These are phyloP conservation scores for Stenopsyche tienmushanensis DNA, from an alignment of 1,140 invertebrate species.

Conservation along the genomic window DNA sequence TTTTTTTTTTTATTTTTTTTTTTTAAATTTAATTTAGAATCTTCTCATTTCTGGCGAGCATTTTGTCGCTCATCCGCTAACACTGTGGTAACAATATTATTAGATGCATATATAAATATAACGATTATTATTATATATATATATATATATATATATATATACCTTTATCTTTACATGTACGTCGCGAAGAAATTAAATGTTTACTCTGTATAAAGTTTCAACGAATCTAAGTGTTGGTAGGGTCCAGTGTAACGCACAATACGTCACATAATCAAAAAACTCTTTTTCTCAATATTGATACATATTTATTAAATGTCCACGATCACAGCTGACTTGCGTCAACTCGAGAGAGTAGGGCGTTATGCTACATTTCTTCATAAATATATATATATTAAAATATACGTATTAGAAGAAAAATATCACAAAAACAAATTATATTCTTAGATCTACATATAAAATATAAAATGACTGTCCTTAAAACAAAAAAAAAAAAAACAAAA, in stretches of 20 bases:
- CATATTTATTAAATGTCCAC: constrained; percentile 5
- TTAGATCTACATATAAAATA: constrained; percentile 36
- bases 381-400: constrained; percentile 30
- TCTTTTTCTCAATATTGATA: constrained; percentile 8
- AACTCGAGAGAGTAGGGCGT: constrained; percentile 22
- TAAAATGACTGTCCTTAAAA: constrained; percentile 36
- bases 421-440: constrained; percentile 36
- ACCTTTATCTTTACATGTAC: constrained; percentile 21
- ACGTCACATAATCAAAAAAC: constrained; percentile 34
- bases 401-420: constrained; percentile 35
- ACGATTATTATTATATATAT: constrained; percentile 21
- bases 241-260: constrained; percentile 39
- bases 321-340: background rate
- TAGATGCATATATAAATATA: constrained; percentile 29
- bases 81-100: constrained; percentile 37
- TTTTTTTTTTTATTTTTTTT: no score
- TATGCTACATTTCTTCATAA: constrained; percentile 31
- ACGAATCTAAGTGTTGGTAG: constrained; percentile 36
- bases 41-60: constrained; percentile 32
- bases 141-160: constrained; percentile 20
- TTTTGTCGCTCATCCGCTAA: constrained; percentile 37
- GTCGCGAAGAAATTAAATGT: constrained; percentile 27
- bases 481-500: constrained; percentile 31
- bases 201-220: constrained; percentile 31
- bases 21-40: constrained; percentile 9